Evolutionary conservation across 92 coral and sea anemone genomes (phyloP).

Genomic region (Phenganax stokvisi): DNA sequence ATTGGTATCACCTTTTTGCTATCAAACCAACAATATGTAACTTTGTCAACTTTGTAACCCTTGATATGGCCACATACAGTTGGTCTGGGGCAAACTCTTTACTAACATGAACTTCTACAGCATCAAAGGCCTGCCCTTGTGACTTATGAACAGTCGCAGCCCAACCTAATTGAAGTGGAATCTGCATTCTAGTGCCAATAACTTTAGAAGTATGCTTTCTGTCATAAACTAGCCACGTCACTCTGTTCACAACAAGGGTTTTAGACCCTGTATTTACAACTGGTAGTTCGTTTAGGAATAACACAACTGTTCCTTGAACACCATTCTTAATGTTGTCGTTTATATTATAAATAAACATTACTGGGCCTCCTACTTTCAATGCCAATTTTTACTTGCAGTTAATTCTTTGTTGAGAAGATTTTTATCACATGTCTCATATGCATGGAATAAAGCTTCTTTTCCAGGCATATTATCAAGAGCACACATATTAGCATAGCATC

Average conservation of each 20-base stretch:
- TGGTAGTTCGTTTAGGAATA: conserved; percentile 11
- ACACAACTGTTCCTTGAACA: conserved; percentile 16
- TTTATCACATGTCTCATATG: conserved; percentile 40
- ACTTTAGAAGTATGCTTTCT: conserved; percentile 2
- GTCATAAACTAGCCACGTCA: conserved; percentile 37
- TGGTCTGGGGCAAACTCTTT: conserved; percentile 42
- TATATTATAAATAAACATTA: conserved; percentile 46
- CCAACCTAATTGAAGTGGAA: conserved; percentile 34
- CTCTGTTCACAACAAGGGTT: not conserved
- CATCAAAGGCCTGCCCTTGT: conserved; percentile 32
- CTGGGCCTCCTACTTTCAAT: conserved; percentile 42
- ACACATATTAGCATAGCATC: conserved; percentile 48
- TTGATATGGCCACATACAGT: conserved; percentile 40
- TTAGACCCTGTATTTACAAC: not conserved
- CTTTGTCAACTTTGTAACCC: conserved; percentile 17
- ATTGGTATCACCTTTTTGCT: conserved; percentile 5
- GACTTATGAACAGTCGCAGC: conserved; percentile 28
- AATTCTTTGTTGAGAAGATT: conserved; percentile 29
- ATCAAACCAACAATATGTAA: conserved; percentile 6
- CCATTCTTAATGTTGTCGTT: conserved; percentile 32
- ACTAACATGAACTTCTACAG: conserved; percentile 34
- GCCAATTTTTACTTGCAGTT: conserved; percentile 30
- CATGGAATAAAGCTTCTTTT: conserved; percentile 23
- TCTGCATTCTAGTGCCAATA: conserved; percentile 36
- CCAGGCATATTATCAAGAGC: conserved; percentile 39